Evolutionary conservation across 2,888 invertebrate genomes (phyloP).

Genomic region (Yponomeuta sedellus): DNA sequence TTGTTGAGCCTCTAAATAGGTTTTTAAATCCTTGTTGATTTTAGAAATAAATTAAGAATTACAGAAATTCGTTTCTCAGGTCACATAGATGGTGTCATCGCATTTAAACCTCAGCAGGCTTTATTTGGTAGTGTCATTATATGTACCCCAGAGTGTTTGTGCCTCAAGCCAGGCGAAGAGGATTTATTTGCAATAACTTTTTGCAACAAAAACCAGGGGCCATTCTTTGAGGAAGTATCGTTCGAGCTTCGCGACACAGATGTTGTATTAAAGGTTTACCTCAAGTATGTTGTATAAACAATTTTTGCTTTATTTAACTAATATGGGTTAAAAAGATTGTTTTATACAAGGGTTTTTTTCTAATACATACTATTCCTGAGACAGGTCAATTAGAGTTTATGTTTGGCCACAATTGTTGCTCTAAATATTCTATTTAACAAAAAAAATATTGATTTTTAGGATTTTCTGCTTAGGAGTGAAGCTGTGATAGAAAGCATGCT

Average conservation of each 20-base stretch:
- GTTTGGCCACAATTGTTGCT: too few relatives aligned
- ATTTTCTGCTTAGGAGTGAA: background rate
- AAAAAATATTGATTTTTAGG: too few relatives aligned
- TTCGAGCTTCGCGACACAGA: constrained; percentile 77
- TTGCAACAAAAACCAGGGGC: constrained; percentile 75
- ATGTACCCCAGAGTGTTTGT: constrained; percentile 63
- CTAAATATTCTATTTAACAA: too few relatives aligned
- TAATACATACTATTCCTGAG: too few relatives aligned
- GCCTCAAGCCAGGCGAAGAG: constrained; percentile 66
- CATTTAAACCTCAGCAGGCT: constrained; percentile 56
- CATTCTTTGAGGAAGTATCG: constrained; percentile 78
- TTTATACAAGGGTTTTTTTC: background rate
- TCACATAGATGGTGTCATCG: constrained; percentile 76
- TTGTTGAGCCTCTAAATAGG: background rate
- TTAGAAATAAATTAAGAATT: too few relatives aligned
- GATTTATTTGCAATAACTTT: constrained; percentile 74
- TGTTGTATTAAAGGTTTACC: constrained; percentile 70
- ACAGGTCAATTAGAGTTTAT: too few relatives aligned
- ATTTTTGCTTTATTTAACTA: too few relatives aligned
- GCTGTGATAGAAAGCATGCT: background rate
- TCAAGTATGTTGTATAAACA: constrained; percentile 63
- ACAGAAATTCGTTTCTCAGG: constrained; percentile 43
- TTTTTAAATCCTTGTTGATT: too few relatives aligned
- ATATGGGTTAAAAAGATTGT: background rate
- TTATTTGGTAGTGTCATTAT: constrained; percentile 76